These are phyloP conservation scores for Sciurus carolinensis DNA, from an alignment of 2,797 vertebrate genomes.

Conservation along the genomic window DNA sequence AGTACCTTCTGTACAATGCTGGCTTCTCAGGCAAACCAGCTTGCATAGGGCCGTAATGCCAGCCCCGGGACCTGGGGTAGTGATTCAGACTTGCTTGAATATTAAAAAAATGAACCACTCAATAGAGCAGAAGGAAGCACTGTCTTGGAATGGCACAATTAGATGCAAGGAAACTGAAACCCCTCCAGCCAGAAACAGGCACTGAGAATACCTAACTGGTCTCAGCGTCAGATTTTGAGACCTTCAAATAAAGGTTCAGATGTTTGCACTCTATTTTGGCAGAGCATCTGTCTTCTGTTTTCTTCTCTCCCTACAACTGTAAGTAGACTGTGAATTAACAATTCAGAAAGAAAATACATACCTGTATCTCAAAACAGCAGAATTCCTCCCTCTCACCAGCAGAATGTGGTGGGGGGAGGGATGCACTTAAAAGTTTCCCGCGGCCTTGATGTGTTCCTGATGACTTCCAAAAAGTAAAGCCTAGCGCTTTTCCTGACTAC, in stretches of 20 bases:
- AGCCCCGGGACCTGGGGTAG: neutral
- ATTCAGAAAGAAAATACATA: neutral
- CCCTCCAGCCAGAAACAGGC: neutral
- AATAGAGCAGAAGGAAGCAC: neutral
- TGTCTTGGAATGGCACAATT: neutral
- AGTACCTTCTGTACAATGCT: neutral
- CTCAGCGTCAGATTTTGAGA: neutral
- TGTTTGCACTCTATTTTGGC: neutral
- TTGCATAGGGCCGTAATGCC: neutral
- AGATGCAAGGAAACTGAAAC: neutral
- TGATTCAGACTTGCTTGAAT: neutral
- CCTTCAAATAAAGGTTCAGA: neutral
- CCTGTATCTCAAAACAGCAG: neutral
- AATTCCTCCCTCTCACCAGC: too few species aligned
- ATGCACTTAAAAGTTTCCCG: neutral
- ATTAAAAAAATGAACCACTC: neutral
- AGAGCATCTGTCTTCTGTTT: slow-evolving; percentile 9
- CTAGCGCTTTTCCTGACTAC: neutral
- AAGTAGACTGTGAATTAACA: slow-evolving; percentile 52
- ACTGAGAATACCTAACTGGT: neutral
- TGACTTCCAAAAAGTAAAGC: slow-evolving; percentile 16
- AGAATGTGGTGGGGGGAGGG: neutral
- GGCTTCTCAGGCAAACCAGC: neutral
- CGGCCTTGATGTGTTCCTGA: neutral
- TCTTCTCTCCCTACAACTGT: neutral